Conservation (phyloP, 1,140 invertebrate genomes). For the Trichonephila clavipes region DNA sequence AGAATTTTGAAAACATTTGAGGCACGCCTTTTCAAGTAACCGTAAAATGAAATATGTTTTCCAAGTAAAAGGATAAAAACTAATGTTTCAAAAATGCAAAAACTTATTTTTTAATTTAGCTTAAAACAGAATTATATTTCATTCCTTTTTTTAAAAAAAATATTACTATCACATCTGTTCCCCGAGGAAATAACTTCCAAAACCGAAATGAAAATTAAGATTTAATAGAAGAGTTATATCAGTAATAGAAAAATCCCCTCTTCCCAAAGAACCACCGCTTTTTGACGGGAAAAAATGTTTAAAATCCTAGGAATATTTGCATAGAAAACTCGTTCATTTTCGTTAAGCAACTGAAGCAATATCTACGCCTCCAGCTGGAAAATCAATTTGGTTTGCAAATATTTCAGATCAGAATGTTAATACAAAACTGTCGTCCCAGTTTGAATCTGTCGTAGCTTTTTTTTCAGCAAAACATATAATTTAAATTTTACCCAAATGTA, state of each 20-base stretch:
- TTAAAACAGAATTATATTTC: too few relatives aligned
- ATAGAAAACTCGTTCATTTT: not conserved
- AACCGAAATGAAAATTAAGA: too few relatives aligned
- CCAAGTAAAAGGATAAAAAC: too few relatives aligned
- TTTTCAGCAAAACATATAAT: not conserved
- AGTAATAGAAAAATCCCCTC: not conserved
- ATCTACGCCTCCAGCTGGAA: not conserved
- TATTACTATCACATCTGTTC: too few relatives aligned
- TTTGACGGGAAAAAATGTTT: not conserved
- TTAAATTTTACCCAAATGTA: not conserved
- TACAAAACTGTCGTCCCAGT: not conserved
- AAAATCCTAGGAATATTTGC: not conserved
- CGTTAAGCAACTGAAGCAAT: not conserved
- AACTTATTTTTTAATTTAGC: too few relatives aligned
- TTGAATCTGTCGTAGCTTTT: not conserved
- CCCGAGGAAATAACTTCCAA: too few relatives aligned
- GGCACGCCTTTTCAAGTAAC: too few relatives aligned
- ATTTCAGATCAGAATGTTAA: not conserved
- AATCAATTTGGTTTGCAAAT: conserved; percentile 2
- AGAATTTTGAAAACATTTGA: too few relatives aligned
- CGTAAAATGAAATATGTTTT: too few relatives aligned
- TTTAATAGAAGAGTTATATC: too few relatives aligned
- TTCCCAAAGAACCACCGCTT: not conserved
- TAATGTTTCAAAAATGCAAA: too few relatives aligned
- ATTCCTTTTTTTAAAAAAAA: too few relatives aligned